Conservation (phyloP, 2,113 vertebrate species). For the Cephalopterus ornatus region DNA sequence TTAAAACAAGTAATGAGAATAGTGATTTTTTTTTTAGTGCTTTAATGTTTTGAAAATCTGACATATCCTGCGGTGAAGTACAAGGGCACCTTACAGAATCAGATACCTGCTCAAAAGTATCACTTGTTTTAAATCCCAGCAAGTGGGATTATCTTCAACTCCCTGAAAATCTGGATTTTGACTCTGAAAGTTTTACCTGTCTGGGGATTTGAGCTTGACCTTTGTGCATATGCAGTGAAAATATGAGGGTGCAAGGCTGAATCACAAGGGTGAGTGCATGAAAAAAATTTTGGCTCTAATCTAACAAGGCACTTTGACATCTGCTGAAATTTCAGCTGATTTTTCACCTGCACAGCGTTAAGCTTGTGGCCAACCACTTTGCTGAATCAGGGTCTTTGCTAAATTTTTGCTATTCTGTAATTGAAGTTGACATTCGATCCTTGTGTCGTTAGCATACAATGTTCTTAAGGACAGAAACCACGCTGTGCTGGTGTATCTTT, state of each 20-base stretch:
- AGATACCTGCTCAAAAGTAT: not conserved
- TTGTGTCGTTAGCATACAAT: not conserved
- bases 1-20: not conserved
- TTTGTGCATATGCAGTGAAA: not conserved
- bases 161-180: not conserved
- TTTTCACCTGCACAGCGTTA: not conserved
- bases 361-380: not conserved
- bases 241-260: not conserved
- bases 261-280: not conserved
- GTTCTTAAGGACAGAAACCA: not conserved
- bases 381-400: not conserved
- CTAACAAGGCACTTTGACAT: not conserved
- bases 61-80: not conserved
- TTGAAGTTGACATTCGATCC: not conserved
- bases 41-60: not conserved
- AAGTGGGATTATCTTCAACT: not conserved
- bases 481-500: accelerated
- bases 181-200: not conserved
- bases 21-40: not conserved
- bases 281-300: not conserved
- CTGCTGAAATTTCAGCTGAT: not conserved
- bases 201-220: not conserved
- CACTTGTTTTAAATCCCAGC: not conserved
- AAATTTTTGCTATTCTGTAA: not conserved
- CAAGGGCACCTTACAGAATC: not conserved